Evolutionary conservation across 2,888 invertebrate genomes (phyloP), one percentile per base, ranked within the genome.

Genomic region (Pseudococcus jackbeardsleyi): DNA sequence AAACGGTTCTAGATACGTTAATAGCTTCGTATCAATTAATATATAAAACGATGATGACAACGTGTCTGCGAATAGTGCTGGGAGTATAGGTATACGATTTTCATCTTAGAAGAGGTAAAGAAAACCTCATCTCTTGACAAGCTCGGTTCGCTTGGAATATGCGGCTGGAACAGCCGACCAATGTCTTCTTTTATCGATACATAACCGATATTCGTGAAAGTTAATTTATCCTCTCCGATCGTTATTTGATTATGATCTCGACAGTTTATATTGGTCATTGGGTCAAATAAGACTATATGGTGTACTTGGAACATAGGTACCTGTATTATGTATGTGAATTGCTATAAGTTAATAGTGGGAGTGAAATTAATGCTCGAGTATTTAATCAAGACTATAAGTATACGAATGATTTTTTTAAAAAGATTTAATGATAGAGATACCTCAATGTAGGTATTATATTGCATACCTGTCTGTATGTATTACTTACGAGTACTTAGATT

Each of bases 251-350:
- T 82, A 82, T 46, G 79, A 82, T 82, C 79, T 64, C 39, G 79
- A 82, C 46, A 72, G 79, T 46, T 82, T 46, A 82, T 82, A 82
- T 82, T 82, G 79, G 79, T 82, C 79, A 82, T 82, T 82, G 79
- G 79, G 79, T 82, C 79, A 82, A 82, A 82, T 19, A 82, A 46
- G 33, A 72, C 33, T 33, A 15, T 72, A 72, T 33, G 64, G 72
- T 72, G 72, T 33, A 19, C 9, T 9, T 12, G 26, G 1, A 72
- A 15, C 33, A 33, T 5, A 64, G 22, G 8, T 64, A 72, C 17
- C 15, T 39, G 39, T 33, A 33, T 22, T 12, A 68, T 68, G 11
- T 59, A 15, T 59, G n/a, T 50, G 48, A 50, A 15, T 12, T 50
- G 12, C 48, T 2, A n/a, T n/a, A 50, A n/a, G n/a, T 54, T 64